These are phyloP conservation scores for Nyleta sp. DNA, from an alignment of 2,888 invertebrate species.

Conservation along the genomic window DNA sequence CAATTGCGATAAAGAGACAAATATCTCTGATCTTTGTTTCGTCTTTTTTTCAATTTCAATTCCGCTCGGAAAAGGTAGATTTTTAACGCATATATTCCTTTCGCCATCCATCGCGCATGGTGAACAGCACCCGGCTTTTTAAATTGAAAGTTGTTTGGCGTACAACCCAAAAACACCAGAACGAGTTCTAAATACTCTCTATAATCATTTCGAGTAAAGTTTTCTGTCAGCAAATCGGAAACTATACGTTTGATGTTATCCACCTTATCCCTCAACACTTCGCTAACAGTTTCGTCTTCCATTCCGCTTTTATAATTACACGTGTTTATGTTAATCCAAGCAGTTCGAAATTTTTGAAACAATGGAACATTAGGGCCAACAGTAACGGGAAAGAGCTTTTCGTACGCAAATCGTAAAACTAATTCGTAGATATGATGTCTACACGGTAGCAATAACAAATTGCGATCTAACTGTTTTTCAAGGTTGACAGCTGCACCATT, in stretches of 20 bases:
- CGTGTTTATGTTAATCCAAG: conserved; percentile 3
- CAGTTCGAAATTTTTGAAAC: conserved; percentile 14
- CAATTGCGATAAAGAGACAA: conserved; percentile 64
- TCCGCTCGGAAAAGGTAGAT: conserved; percentile 67
- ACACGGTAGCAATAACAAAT: conserved; percentile 36
- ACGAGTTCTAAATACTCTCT: conserved; percentile 67
- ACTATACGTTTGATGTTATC: conserved; percentile 10
- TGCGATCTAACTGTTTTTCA: conserved; percentile 66
- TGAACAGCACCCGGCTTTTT: conserved; percentile 48
- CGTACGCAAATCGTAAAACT: conserved; percentile 14
- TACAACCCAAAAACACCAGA: conserved; percentile 63
- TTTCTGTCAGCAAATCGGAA: conserved; percentile 11
- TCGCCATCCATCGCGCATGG: conserved; percentile 72
- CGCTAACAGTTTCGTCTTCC: conserved; percentile 28
- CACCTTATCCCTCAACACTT: conserved; percentile 26
- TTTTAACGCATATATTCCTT: conserved; percentile 69
- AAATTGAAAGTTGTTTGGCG: conserved; percentile 12
- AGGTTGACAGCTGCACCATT: conserved; percentile 65
- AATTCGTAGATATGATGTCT: conserved; percentile 34
- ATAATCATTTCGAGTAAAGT: conserved; percentile 66
- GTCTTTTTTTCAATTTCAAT: conserved; percentile 9
- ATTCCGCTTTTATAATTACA: conserved; percentile 29
- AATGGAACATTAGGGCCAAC: conserved; percentile 15
- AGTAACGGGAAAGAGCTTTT: conserved; percentile 36
- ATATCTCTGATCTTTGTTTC: conserved; percentile 56